Percentiles rank a stretch among this genome's conserved stretches.
Evolutionary conservation across 2,113 vertebrate genomes (phyloP).

Genomic region (Glaucomys volans): DNA sequence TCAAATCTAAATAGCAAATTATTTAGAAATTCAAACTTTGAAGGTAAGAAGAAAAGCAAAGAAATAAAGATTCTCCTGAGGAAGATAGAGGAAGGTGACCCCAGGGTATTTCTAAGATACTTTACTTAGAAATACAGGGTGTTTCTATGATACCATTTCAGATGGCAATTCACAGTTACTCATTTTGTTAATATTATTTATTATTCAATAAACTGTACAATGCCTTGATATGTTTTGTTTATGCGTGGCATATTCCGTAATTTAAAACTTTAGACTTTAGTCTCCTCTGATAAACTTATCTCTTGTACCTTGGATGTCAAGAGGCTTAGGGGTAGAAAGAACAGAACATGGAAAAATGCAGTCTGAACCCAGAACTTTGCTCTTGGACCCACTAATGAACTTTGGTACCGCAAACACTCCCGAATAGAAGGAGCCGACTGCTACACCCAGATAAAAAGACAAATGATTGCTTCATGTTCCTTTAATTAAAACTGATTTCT

Average conservation of each 20-base stretch:
- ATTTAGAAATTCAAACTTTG: neutral
- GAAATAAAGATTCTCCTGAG: neutral
- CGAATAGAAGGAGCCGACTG: neutral
- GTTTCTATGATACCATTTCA: too few species aligned
- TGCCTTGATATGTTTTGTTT: neutral
- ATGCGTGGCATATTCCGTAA: neutral
- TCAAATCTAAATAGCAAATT: neutral
- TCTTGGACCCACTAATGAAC: neutral
- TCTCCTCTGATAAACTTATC: neutral
- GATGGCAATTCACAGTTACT: neutral
- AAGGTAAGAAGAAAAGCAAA: neutral
- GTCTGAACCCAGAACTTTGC: conserved; percentile 3
- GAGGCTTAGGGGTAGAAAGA: neutral
- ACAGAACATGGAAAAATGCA: neutral
- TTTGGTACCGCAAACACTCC: conserved; percentile 15
- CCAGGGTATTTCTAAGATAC: too few species aligned
- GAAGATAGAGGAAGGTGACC: too few species aligned
- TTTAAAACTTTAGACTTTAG: neutral
- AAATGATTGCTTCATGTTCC: neutral
- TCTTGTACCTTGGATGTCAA: neutral
- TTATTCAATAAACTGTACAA: neutral
- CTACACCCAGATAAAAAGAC: neutral
- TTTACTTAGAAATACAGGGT: too few species aligned
- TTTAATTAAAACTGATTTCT: neutral
- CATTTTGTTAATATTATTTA: neutral